Conservation (phyloP, 2,888 invertebrate species). For the Anthrax anthrax region DNA sequence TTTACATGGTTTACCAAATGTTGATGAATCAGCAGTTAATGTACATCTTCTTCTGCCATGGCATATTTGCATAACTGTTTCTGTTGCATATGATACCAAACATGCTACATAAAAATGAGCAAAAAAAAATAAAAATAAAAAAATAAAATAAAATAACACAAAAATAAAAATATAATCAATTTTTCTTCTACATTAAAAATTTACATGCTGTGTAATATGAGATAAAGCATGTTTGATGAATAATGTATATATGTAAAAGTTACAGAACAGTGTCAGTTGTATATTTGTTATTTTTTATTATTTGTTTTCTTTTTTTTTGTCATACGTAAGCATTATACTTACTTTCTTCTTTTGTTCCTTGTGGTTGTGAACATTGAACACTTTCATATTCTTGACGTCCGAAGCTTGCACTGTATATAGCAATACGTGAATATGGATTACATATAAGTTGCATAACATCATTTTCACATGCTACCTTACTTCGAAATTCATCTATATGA, state of each 20-base stretch:
- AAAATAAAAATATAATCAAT: too few species aligned
- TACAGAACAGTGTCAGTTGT: background rate
- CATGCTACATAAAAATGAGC: conserved; percentile 56
- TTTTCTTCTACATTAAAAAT: too few species aligned
- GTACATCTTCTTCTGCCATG: conserved; percentile 71
- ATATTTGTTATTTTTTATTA: background rate
- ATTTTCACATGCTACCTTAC: conserved; percentile 86
- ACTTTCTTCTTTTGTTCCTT: conserved; percentile 71
- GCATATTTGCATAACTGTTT: conserved; percentile 75
- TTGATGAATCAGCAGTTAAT: conserved; percentile 63
- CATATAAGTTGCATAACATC: conserved; percentile 78
- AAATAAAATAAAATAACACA: too few species aligned
- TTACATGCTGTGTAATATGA: too few species aligned
- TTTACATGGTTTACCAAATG: conserved; percentile 71
- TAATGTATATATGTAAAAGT: conserved; percentile 2
- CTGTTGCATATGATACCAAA: conserved; percentile 76
- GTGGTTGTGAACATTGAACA: conserved; percentile 69
- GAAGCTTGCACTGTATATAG: conserved; percentile 84
- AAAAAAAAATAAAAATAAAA: too few species aligned
- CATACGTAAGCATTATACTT: too few species aligned
- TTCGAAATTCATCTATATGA: conserved; percentile 78
- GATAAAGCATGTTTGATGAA: too few species aligned
- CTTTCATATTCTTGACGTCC: conserved; percentile 80
- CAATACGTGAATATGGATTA: conserved; percentile 73
- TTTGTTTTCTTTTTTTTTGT: too few species aligned